Base-by-base conservation (phyloP, 2,797 vertebrate species). In the Tolypeutes matacus region DNA sequence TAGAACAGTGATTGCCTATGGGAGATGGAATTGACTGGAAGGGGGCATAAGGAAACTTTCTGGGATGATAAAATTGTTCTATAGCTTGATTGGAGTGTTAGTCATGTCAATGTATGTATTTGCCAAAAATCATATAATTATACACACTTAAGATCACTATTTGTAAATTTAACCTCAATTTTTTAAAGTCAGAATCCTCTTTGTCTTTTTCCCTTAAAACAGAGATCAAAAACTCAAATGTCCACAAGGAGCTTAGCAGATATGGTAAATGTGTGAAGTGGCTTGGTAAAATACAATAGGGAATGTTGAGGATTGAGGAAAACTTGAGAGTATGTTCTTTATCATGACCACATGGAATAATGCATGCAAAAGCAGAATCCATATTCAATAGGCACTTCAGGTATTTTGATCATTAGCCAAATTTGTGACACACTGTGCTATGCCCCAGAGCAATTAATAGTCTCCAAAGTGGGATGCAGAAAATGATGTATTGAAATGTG, bases 401-500 rank as follows among this genome's bases (percentile, higher is more conserved):
- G 13, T 89, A 53, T 92, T 95, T 76, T 1, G 0, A 39, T 72
- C 73, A 73, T 36, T 94, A 62, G 51, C 34, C 67, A 82, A 49
- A n/a, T 86, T 70, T 82, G 73, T 85, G 67, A 72, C 67, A 58
- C 21, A 81, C 8, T 81, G 27, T 80, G 36, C 67, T 93, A 13
- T 82, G 72, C 64, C 53, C 91, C n/a, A 56, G 51, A 90, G 14
- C 14, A 88, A 85, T 81, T 64, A 75, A 51, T 56, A 76, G 27
- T 88, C 51, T 91, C 87, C 73, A 93, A 75, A 93, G 42, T 80
- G 46, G 42, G 36, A 73, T 69, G 17, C 29, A 84, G 7, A 51
- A 67, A 20, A 94, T 88, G 42, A 62, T 51, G 42, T 95, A 20
- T 49, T 81, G 62, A 91, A 91, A 75, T 91, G 49, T 36, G 53